Conservation (phyloP, 2,888 invertebrate species). For the Tachina grossa region DNA sequence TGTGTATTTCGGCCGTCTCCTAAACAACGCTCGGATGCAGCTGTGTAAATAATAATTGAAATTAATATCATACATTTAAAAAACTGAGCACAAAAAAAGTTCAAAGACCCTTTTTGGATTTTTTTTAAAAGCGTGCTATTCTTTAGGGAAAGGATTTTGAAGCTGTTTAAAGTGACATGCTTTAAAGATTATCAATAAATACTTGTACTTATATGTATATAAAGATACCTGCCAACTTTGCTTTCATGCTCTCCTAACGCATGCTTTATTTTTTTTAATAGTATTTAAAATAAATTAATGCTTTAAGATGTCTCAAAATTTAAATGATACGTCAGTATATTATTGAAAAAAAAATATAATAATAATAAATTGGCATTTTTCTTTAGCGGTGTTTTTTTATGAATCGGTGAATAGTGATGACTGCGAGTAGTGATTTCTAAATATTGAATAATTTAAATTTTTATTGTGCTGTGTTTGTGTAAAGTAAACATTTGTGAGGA, state of each 20-base stretch:
- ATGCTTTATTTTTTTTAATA: conserved; percentile 43
- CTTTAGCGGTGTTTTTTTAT: conserved; percentile 9
- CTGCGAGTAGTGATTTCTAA: not conserved
- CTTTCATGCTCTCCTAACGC: conserved; percentile 61
- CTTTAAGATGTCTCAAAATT: conserved; percentile 1
- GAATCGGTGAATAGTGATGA: conserved; percentile 7
- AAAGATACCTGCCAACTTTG: conserved; percentile 55
- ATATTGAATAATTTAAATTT: not conserved
- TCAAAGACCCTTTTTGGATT: conserved; percentile 38
- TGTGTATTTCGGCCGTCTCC: conserved; percentile 87
- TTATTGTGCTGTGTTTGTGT: not conserved
- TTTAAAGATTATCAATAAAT: not conserved
- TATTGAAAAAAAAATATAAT: not conserved
- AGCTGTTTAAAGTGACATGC: conserved; percentile 38
- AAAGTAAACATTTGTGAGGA: not conserved
- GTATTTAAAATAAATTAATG: conserved; percentile 33
- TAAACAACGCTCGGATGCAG: conserved; percentile 95
- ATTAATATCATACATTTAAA: conserved; percentile 19
- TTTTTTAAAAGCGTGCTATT: conserved; percentile 56
- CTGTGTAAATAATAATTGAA: conserved; percentile 81
- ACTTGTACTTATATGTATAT: not conserved
- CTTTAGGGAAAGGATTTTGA: conserved; percentile 37
- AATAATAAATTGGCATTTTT: conserved; percentile 26
- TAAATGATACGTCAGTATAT: not conserved
- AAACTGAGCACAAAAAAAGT: conserved; percentile 13